Conservation (phyloP, 2,113 vertebrate genomes). For the Percina caprodes region DNA sequence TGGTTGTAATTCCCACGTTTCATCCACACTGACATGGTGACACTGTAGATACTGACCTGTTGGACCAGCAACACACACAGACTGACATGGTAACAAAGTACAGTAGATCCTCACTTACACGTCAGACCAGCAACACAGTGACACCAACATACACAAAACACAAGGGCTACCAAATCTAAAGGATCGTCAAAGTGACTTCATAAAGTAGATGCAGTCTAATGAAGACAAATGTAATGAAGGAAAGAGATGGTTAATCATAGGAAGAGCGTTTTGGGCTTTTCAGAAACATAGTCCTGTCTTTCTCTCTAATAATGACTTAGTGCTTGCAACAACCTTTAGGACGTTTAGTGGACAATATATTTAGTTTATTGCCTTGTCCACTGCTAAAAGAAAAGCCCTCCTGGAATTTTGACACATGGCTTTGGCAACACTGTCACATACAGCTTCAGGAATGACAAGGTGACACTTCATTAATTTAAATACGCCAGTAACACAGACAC, state of each 20-base stretch:
- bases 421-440: neutral
- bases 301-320: neutral
- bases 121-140: slow-evolving; percentile 6
- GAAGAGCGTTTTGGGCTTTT: neutral
- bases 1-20: slow-evolving; percentile 85
- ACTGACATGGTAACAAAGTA: slow-evolving; percentile 39
- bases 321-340: neutral
- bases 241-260: neutral
- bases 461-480: slow-evolving; percentile 42
- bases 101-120: neutral
- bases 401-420: slow-evolving; percentile 31
- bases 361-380: neutral
- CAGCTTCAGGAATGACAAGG: slow-evolving; percentile 52
- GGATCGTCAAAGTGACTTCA: neutral
- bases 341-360: neutral
- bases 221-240: neutral
- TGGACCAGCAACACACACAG: slow-evolving; percentile 52
- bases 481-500: slow-evolving; percentile 9
- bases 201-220: neutral
- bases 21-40: slow-evolving; percentile 70
- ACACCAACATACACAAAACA: slow-evolving; percentile 37
- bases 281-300: neutral
- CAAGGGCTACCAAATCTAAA: neutral
- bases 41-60: slow-evolving; percentile 71
- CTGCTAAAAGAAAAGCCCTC: slow-evolving; percentile 23